Conservation (phyloP, 2,888 invertebrate species). For the Tenthredo mesomela region DNA sequence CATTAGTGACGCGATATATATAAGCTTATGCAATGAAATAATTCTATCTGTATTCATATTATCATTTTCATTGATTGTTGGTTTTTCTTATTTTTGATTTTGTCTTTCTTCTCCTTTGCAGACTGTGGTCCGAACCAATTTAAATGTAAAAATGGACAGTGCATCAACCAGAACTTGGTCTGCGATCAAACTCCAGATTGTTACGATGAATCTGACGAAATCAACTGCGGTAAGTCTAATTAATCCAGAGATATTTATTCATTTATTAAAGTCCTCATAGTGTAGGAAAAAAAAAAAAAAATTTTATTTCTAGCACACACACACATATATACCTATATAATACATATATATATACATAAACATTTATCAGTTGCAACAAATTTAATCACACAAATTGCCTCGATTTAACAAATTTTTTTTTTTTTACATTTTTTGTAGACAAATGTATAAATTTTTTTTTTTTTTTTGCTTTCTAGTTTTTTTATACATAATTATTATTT, state of each 20-base stretch:
- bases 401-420: not conserved
- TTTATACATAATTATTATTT: not conserved
- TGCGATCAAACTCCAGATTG: conserved; percentile 82
- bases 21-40: no score
- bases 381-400: not conserved
- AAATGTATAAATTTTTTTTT: not conserved
- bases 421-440: not conserved
- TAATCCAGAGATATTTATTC: conserved; percentile 7
- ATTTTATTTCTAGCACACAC: not conserved
- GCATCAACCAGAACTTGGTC: conserved; percentile 79
- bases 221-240: conserved; percentile 81
- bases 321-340: not conserved
- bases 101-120: conserved; percentile 65
- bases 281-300: not conserved
- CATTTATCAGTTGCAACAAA: not conserved
- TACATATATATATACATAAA: not conserved
- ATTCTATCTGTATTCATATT: not conserved
- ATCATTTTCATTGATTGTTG: not conserved
- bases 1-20: no score
- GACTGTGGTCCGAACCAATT: conserved; percentile 81
- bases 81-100: conserved; percentile 58
- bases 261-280: not conserved
- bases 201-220: conserved; percentile 83
- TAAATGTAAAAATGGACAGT: conserved; percentile 82
- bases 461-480: not conserved